These are phyloP conservation scores for Platysternon megacephalum DNA, from an alignment of 2,113 vertebrate species.

Conservation along the genomic window DNA sequence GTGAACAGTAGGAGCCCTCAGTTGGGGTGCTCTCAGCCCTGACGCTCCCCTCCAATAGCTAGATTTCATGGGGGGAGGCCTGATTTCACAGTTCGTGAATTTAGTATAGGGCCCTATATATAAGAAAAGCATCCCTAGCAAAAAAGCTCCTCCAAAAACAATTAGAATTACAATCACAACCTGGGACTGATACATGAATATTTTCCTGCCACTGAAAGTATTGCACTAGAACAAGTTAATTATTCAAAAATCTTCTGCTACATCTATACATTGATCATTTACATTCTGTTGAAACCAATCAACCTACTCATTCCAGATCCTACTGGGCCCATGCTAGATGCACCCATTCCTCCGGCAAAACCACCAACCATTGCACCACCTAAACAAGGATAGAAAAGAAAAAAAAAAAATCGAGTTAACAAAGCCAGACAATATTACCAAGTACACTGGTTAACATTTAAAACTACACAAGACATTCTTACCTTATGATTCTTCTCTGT, in stretches of 20 bases:
- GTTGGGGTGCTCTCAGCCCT: no score
- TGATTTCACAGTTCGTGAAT: no score
- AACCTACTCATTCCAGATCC: conserved; percentile 93
- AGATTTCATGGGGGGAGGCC: no score
- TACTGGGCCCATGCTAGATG: conserved; percentile 91
- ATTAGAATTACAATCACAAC: not conserved
- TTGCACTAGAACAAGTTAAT: not conserved
- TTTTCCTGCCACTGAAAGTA: not conserved
- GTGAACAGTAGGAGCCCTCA: no score
- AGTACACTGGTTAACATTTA: not conserved
- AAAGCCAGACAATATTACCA: not conserved
- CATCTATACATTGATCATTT: conserved; percentile 62
- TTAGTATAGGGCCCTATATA: not conserved
- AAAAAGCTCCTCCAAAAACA: not conserved
- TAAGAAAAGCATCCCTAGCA: not conserved
- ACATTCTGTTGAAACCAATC: conserved; percentile 73
- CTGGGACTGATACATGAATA: not conserved
- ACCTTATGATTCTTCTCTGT: not conserved
- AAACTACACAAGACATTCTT: rapidly evolving
- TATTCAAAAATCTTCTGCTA: not conserved
- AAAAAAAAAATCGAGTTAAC: not conserved
- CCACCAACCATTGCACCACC: conserved; percentile 91
- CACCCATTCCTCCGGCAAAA: conserved; percentile 93
- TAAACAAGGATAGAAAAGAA: conserved; percentile 79
- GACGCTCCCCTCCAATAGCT: no score